Percentiles rank a stretch among this genome's conserved stretches.
Conservation (phyloP, 2,113 vertebrate genomes). For the Edolisoma coerulescens region DNA sequence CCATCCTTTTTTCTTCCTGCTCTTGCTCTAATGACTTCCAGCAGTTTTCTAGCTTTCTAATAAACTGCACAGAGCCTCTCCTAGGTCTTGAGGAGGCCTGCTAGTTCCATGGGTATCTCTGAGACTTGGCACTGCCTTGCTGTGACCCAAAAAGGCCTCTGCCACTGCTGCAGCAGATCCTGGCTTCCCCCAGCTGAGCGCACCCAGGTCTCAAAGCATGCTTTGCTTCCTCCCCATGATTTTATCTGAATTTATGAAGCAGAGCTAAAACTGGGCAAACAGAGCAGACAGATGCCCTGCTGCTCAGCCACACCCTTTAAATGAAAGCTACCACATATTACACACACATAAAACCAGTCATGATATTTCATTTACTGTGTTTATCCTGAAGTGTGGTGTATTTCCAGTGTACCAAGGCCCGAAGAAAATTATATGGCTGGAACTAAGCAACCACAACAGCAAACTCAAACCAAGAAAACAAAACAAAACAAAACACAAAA, state of each 20-base stretch:
- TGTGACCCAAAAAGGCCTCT: neutral
- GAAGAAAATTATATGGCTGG: neutral
- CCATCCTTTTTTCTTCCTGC: accelerated
- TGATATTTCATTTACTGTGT: neutral
- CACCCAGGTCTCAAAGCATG: neutral
- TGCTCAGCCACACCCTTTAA: neutral
- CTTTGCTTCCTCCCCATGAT: neutral
- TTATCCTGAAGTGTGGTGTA: neutral
- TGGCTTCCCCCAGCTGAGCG: neutral
- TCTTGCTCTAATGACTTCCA: neutral
- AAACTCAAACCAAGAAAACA: neutral
- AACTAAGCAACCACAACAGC: neutral
- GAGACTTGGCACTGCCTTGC: neutral
- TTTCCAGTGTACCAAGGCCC: neutral
- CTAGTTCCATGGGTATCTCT: neutral
- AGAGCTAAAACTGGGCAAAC: neutral
- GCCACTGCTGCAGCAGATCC: accelerated
- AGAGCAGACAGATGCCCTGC: neutral
- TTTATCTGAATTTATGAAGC: neutral
- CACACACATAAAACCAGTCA: neutral
- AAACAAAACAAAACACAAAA: neutral
- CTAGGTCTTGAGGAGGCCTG: neutral
- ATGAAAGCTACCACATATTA: neutral
- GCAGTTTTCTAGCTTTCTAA: neutral
- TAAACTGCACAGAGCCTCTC: neutral